Evolutionary conservation across 2,888 invertebrate species (phyloP).

Genomic region (Agrotis segetum): DNA sequence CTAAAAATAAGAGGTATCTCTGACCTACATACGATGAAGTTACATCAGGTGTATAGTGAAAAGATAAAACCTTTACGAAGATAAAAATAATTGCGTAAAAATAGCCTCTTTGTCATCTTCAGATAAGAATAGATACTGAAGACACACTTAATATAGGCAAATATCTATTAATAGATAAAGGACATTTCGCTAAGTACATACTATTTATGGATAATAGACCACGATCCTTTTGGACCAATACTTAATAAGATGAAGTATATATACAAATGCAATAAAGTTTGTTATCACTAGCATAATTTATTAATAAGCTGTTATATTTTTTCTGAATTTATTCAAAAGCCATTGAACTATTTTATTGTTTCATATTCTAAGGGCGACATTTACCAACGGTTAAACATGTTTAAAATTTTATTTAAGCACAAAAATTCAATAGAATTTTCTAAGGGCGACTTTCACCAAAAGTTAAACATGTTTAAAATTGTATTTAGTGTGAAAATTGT

Average conservation of each 20-base stretch:
- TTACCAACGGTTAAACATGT: no score
- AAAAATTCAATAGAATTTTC: no score
- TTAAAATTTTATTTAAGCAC: no score
- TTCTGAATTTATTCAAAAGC: no score
- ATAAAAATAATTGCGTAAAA: constrained; percentile 36
- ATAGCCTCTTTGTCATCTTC: constrained; percentile 36
- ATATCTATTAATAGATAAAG: constrained; percentile 18
- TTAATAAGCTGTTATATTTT: no score
- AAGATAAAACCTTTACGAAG: constrained; percentile 20
- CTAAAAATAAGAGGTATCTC: constrained; percentile 5
- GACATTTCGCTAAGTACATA: neutral
- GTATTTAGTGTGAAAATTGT: no score
- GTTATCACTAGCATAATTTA: no score
- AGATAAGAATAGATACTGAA: constrained; percentile 34
- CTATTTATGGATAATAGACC: neutral
- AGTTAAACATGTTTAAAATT: no score
- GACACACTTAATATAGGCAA: neutral
- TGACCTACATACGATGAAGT: constrained; percentile 22
- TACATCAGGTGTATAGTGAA: constrained; percentile 18
- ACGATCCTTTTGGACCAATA: neutral
- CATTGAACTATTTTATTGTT: no score
- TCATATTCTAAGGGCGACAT: no score
- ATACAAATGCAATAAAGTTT: no score
- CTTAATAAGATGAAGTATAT: neutral
- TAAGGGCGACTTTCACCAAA: no score